Evolutionary conservation across 2,888 invertebrate species (phyloP).

Genomic region (Labia minor): DNA sequence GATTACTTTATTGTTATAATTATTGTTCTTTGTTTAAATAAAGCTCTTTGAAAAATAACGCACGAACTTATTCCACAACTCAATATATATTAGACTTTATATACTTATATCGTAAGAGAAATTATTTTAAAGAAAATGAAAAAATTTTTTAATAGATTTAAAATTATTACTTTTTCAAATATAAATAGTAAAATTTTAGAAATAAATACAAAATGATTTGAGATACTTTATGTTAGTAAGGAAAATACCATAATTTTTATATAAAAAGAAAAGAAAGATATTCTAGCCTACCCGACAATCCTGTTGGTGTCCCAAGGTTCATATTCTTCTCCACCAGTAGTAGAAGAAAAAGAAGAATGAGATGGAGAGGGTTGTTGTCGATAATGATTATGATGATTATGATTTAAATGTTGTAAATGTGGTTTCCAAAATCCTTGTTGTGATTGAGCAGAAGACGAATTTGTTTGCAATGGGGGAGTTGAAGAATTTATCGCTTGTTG

Average conservation of each 20-base stretch:
- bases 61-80: too few relatives aligned
- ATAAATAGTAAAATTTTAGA: neutral
- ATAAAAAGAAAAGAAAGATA: neutral
- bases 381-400: neutral
- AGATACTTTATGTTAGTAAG: neutral
- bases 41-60: too few relatives aligned
- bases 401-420: neutral
- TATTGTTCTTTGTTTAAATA: too few relatives aligned
- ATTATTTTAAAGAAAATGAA: too few relatives aligned
- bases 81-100: too few relatives aligned
- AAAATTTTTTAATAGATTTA: too few relatives aligned
- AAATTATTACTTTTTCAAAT: too few relatives aligned
- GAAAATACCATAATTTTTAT: neutral
- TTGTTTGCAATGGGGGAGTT: neutral
- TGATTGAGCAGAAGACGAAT: constrained; percentile 15
- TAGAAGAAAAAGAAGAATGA: neutral
- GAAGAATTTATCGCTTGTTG: constrained; percentile 15
- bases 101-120: too few relatives aligned
- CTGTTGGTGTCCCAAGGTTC: constrained; percentile 27
- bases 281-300: constrained; percentile 27
- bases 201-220: constrained; percentile 13
- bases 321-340: neutral
- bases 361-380: neutral
- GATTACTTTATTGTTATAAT: too few relatives aligned
- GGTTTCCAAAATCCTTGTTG: constrained; percentile 23